A percentile compares a stretch with the other conserved stretches of the same genome.
Evolutionary conservation across 2,113 vertebrate genomes (phyloP).

Genomic region (Dipodomys ordii): DNA sequence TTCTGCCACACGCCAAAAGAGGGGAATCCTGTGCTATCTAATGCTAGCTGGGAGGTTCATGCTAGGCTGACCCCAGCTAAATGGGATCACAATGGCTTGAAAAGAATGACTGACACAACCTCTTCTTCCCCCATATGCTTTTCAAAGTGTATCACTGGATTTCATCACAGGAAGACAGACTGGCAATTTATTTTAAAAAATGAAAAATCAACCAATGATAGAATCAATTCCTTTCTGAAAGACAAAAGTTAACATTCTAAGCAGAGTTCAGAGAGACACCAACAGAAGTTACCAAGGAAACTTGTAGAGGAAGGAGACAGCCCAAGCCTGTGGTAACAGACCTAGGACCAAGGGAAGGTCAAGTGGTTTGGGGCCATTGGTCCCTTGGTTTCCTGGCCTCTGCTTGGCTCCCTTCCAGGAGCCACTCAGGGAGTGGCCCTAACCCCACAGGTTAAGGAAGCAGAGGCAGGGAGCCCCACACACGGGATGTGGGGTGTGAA

Average conservation of each 20-base stretch:
- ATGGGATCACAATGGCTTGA: background rate
- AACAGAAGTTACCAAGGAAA: background rate
- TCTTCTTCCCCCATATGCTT: background rate
- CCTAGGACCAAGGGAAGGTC: background rate
- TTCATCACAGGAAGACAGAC: background rate
- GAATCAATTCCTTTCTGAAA: conserved; percentile 29
- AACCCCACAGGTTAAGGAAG: background rate
- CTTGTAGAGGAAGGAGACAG: background rate
- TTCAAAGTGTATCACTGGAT: background rate
- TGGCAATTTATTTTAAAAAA: background rate
- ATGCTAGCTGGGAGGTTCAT: background rate
- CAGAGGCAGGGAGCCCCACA: background rate
- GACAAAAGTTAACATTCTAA: conserved; percentile 19
- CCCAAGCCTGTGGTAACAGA: background rate
- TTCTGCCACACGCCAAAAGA: background rate
- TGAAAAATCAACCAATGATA: background rate
- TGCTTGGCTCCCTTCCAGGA: background rate
- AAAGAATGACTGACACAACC: background rate
- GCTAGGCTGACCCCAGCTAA: background rate
- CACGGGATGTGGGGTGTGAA: too few species aligned
- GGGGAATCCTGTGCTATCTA: background rate
- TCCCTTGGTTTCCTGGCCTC: background rate
- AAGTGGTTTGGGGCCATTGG: background rate
- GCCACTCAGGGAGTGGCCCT: background rate
- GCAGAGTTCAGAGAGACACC: background rate